Evolutionary conservation across 2,797 vertebrate genomes (phyloP), one percentile per base, ranked within the genome.

Genomic region (Naso thynnoides): DNA sequence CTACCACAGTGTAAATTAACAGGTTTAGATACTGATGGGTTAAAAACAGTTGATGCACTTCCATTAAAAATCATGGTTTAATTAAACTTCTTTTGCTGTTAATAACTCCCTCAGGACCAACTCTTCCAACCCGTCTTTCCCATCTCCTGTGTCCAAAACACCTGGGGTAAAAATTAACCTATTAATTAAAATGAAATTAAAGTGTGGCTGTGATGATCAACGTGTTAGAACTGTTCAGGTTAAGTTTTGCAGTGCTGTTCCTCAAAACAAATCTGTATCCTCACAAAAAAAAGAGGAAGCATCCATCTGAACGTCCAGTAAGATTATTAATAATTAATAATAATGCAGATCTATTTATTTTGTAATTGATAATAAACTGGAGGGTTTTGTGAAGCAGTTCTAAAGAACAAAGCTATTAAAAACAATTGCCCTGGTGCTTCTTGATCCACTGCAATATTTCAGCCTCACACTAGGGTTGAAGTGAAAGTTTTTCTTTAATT

Each of bases 51-150:
- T 44, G 33, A 45, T 11, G 49, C 14, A 44, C 48, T 23, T 59
- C 14, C 5, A 41, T 59, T 18, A 49, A 39, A 61, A 39, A 54
- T 41, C 7, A 0, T 1, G 9, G 24, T 49, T 69, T 4, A 21
- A 69, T 69, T 56, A 26, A 68, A 62, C 21, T 16, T 68, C 15
- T 59, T 41, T 48, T 9, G 55, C 13, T 2, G 2, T 14, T 21
- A 26, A 14, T 41, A 55, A 42, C 5, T 62, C 33, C 50, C 31
- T 19, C n/a, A 31, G 49, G 63, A 59, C 15, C 1, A 1, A 38
- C 55, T 3, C 0, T 42, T 49, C 23, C 33, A 9, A 36, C 33
- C 33, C 9, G 33, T 11, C 33, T 11, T 36, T 11, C 9, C 10
- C 9, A 45, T 50, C 26, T 4, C 26, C 53, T 64, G 8, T 33